Evolutionary conservation across 2,888 invertebrate genomes (phyloP).

Genomic region (Synanthedon myopaeformis): DNA sequence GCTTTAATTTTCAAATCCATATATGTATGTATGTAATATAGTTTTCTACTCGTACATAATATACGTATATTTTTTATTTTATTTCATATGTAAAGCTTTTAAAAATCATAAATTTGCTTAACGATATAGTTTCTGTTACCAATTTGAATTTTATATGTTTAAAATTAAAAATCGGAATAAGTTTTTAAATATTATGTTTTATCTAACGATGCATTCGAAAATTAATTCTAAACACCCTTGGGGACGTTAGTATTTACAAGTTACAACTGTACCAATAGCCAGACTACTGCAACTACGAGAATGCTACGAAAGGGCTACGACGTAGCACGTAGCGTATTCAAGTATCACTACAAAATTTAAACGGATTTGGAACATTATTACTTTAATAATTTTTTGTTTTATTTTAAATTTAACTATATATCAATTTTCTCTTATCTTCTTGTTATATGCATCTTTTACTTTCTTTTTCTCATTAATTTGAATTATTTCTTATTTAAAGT

Average conservation of each 20-base stretch:
- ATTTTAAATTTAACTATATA: too few relatives aligned
- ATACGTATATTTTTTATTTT: background rate
- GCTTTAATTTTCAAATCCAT: background rate
- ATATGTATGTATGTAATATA: background rate
- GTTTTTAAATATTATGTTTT: too few relatives aligned
- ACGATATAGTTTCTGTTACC: background rate
- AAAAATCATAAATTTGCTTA: background rate
- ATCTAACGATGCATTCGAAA: background rate
- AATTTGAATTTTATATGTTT: too few relatives aligned
- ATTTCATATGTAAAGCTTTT: background rate
- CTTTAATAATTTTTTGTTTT: too few relatives aligned
- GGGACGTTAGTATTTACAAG: slow-evolving; percentile 7
- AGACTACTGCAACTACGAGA: background rate
- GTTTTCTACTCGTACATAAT: background rate
- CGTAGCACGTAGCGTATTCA: background rate
- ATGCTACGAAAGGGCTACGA: background rate
- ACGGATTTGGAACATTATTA: too few relatives aligned
- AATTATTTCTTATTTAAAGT: too few relatives aligned
- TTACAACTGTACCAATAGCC: background rate
- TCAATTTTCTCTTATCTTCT: too few relatives aligned
- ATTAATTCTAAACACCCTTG: background rate
- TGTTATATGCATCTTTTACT: too few relatives aligned
- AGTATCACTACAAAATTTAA: too few relatives aligned
- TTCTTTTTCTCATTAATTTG: too few relatives aligned
- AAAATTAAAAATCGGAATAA: too few relatives aligned